phyloP scores from a whole-genome alignment of 2,113 vertebrate species.

The Tyto alba region DNA sequence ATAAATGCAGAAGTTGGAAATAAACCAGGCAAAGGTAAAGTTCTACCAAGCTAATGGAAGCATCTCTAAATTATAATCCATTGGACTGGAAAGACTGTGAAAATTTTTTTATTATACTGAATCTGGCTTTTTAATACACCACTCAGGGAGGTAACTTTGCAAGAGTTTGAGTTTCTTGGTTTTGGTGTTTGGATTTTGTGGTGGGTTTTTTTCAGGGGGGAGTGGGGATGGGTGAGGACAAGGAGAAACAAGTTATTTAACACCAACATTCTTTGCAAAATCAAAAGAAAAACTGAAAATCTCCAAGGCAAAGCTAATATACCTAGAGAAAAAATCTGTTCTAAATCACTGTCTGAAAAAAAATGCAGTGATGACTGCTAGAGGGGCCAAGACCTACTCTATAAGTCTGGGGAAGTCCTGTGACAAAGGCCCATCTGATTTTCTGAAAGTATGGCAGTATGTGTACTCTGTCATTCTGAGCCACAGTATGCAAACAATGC shows the following conservation, averaged over 20 bases:
- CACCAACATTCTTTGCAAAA: neutral
- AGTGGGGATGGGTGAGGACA: rapidly evolving
- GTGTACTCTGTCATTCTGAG: neutral
- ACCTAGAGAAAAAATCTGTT: neutral
- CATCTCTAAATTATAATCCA: neutral
- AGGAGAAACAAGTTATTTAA: neutral
- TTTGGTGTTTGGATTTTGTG: neutral
- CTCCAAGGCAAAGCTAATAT: neutral
- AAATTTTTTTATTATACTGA: neutral
- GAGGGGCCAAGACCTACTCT: neutral
- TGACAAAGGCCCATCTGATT: neutral
- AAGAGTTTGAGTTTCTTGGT: neutral
- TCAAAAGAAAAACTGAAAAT: neutral
- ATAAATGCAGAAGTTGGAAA: neutral
- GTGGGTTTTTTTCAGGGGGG: neutral
- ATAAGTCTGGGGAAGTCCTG: neutral
- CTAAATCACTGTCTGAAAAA: neutral
- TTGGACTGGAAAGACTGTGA: neutral
- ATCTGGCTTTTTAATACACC: neutral
- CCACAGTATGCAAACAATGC: neutral
- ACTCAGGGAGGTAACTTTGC: neutral
- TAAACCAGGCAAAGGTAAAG: neutral
- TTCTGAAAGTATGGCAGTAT: neutral
- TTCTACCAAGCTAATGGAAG: neutral
- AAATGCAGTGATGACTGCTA: neutral